phyloP scores from a whole-genome alignment of 2,888 invertebrate species.

The Thereva nobilitata region DNA sequence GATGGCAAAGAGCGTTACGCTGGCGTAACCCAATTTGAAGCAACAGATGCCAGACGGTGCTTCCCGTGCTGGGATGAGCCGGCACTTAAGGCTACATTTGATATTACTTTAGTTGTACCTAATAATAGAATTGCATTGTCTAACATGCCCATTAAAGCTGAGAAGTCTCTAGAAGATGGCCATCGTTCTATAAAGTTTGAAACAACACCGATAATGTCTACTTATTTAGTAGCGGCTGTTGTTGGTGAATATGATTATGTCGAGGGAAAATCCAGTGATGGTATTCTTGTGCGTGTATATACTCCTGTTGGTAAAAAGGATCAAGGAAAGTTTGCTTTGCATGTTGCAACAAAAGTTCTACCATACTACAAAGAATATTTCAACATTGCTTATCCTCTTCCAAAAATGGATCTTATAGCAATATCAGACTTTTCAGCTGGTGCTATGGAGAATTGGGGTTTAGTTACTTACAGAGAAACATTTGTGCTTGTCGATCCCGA shows the following conservation, averaged over 20 bases:
- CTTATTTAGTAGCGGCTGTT: conserved; percentile 91
- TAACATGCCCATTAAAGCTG: conserved; percentile 79
- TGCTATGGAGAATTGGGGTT: conserved; percentile 99
- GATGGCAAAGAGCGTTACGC: conserved; percentile 78
- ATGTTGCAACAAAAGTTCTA: conserved; percentile 88
- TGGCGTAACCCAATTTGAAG: conserved; percentile 91
- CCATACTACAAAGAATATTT: conserved; percentile 96
- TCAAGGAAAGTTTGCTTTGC: conserved; percentile 88
- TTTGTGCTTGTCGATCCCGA: conserved; percentile 87
- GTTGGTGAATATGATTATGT: conserved; percentile 95
- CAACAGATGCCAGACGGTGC: conserved; percentile 87
- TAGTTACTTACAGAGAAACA: conserved; percentile 90
- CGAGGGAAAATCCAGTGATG: conserved; percentile 81
- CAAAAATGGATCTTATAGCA: conserved; percentile 95
- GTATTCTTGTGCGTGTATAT: conserved; percentile 79
- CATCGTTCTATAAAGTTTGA: conserved; percentile 69
- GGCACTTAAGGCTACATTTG: conserved; percentile 92
- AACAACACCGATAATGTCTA: conserved; percentile 91
- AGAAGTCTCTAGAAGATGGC: conserved; percentile 57
- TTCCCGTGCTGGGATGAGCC: conserved; percentile 99
- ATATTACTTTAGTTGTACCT: conserved; percentile 82
- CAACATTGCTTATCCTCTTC: conserved; percentile 90
- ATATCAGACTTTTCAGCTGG: conserved; percentile 94
- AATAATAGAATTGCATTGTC: conserved; percentile 83
- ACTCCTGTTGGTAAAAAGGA: conserved; percentile 90